A percentile compares a stretch with the other conserved stretches of the same genome.
These are phyloP conservation scores for Agriopis marginaria DNA, from an alignment of 2,888 invertebrate genomes.

Conservation along the genomic window DNA sequence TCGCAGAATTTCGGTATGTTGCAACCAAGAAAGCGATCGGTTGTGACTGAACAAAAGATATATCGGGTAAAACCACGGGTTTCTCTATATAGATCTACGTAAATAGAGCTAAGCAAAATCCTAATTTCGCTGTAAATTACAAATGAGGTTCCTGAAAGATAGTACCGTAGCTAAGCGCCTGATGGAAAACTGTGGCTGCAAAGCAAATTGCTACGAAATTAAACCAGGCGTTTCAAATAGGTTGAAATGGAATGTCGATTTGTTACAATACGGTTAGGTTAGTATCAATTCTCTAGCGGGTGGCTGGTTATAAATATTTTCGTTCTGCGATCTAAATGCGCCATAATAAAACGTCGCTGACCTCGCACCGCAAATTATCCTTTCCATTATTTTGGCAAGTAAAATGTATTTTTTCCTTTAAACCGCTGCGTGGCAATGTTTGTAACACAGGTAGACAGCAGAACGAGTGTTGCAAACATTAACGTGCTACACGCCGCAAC, in stretches of 20 bases:
- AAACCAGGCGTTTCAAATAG: conserved; percentile 29
- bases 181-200: conserved; percentile 69
- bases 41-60: too few species aligned
- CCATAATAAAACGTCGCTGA: too few species aligned
- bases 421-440: background rate
- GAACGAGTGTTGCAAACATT: conserved; percentile 23
- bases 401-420: background rate
- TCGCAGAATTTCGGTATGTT: too few species aligned
- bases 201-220: conserved; percentile 54
- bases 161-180: conserved; percentile 48
- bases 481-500: conserved; percentile 18
- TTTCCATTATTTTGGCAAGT: too few species aligned
- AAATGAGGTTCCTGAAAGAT: conserved; percentile 31
- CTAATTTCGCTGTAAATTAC: background rate
- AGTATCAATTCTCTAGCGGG: background rate
- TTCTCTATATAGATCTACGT: too few species aligned
- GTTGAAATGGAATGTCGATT: background rate
- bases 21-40: too few species aligned
- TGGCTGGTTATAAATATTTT: too few species aligned
- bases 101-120: too few species aligned
- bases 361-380: too few species aligned
- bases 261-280: conserved; percentile 1
- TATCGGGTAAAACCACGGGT: too few species aligned
- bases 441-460: background rate
- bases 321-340: too few species aligned